Base-by-base conservation (phyloP, 53 echinoderm and acorn worm genomes). In the Actinopyga echinites region DNA sequence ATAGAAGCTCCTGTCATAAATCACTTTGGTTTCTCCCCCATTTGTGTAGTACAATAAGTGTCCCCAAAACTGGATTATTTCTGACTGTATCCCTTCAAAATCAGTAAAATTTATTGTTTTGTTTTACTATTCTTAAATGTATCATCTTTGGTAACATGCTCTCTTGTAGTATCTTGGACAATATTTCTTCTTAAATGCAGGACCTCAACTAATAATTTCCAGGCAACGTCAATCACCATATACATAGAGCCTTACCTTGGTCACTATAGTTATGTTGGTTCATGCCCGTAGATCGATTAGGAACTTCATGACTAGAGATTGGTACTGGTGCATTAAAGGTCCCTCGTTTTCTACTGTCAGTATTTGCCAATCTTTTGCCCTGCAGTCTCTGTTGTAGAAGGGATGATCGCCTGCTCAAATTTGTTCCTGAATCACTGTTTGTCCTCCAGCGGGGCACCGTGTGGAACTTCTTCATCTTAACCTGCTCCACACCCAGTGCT, bases 401-500 rank as follows among this genome's bases (percentile, higher is more conserved):
- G 7, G 91, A 68, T 13, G 91, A 78, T 75, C 88, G 75, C 67
- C 91, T 90, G 21, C 87, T 79, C 17, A 88, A 83, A 19, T 75
- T 64, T n/a, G 79, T 77, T n/a, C 90, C 87, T 12, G 92, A 90
- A 34, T 95, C 94, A 32, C 94, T 94, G 74, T 64, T 92, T 7
- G 99, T 91, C 30, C 93, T 85, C 77, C 89, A 87, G 42, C 96
- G 74, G 29, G 96, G 96, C 37, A 90, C 85, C 6, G 91, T 90
- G 67, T 87, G 75, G 75, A 89, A 87, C 84, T 91, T 93, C 32
- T 83, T 82, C 58, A 85, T 79, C 20, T 73, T 85, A 65, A 83
- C 87, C 13, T 82, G 80, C 0, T 84, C 56, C 22, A 75, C 57
- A 26, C 37, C 42, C 4, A 49, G 45, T 3, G 82, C 75, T 63